Evolutionary conservation across 2,797 vertebrate genomes (phyloP).

Genomic region (Agapornis canus): DNA sequence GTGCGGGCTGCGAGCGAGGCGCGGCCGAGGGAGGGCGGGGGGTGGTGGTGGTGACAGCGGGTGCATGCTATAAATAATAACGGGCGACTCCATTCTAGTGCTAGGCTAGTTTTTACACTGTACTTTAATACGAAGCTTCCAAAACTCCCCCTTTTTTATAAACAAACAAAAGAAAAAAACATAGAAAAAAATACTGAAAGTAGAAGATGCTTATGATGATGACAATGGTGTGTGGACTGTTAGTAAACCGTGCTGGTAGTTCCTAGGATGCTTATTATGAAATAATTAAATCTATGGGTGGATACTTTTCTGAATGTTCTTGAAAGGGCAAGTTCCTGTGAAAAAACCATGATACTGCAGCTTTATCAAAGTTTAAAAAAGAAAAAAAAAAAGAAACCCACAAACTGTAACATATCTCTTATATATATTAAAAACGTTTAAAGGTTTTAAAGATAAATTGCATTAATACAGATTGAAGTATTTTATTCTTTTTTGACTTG

Average conservation of each 20-base stretch:
- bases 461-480: constrained; percentile 99
- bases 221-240: constrained; percentile 78
- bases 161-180: background rate
- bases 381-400: constrained; percentile 9
- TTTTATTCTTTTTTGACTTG: constrained; percentile 99
- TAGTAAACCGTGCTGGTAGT: constrained; percentile 78
- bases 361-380: constrained; percentile 79
- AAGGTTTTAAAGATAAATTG: constrained; percentile 93
- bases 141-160: constrained; percentile 52
- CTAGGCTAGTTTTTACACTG: constrained; percentile 86
- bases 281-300: constrained; percentile 70
- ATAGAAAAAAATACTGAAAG: background rate
- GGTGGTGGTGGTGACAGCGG: constrained; percentile 79
- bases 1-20: constrained; percentile 63
- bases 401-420: constrained; percentile 90
- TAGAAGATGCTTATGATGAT: constrained; percentile 74
- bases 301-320: constrained; percentile 79
- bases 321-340: constrained; percentile 79
- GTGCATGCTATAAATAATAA: constrained; percentile 94
- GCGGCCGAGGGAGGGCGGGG: constrained; percentile 72
- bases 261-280: constrained; percentile 79
- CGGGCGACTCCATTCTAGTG: constrained; percentile 87
- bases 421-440: constrained; percentile 89
- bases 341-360: constrained; percentile 86
- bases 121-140: constrained; percentile 84